Evolutionary conservation across 2,113 vertebrate species (phyloP).

Genomic region (Lagopus leucura): DNA sequence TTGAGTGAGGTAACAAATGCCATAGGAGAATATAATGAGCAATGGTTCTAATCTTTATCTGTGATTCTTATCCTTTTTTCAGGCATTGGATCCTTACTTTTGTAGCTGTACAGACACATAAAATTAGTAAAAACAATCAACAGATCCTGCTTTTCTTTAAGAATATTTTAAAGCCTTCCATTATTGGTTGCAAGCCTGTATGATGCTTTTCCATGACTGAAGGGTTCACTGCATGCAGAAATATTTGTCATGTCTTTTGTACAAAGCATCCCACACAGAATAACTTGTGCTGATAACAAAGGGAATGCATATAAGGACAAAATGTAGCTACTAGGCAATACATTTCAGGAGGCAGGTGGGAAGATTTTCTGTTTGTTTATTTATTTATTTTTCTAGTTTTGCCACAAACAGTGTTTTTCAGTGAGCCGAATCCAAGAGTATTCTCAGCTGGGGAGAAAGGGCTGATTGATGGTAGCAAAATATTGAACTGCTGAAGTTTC

Average conservation of each 20-base stretch:
- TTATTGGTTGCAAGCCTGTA: not conserved
- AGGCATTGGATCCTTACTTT: not conserved
- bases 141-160: not conserved
- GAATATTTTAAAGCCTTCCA: not conserved
- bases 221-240: not conserved
- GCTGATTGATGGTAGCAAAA: conserved; percentile 62
- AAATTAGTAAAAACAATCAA: not conserved
- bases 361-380: not conserved
- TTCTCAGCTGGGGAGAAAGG: conserved; percentile 57
- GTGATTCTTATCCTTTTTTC: not conserved
- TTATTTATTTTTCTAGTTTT: not conserved
- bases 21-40: not conserved
- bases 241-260: not conserved
- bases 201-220: not conserved
- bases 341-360: not conserved
- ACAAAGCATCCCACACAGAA: not conserved
- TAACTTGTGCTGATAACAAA: not conserved
- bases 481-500: conserved; percentile 53
- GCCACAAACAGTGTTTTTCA: not conserved
- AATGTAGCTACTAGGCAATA: not conserved
- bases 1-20: not conserved
- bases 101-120: not conserved
- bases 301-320: not conserved
- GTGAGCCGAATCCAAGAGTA: conserved; percentile 13
- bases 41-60: not conserved